A percentile compares a stretch with the other conserved stretches of the same genome.
Conservation (phyloP, 2,113 vertebrate species). For the Echinops telfairi region DNA sequence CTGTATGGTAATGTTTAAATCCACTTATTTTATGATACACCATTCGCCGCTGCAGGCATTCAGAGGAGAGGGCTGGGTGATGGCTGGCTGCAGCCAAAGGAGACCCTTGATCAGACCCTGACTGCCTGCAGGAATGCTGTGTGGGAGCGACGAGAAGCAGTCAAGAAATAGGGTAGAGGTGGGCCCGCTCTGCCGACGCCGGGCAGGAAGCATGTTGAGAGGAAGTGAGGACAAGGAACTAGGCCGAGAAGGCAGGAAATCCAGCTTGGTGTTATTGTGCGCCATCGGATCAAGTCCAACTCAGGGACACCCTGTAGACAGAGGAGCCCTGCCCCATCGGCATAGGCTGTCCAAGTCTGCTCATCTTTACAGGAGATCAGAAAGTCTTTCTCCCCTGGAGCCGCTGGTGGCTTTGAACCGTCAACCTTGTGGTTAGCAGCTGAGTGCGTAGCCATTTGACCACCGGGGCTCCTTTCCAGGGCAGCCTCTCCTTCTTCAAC, state of each 20-base stretch:
- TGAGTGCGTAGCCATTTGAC: background rate
- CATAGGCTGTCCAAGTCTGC: background rate
- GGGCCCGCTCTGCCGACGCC: accelerated
- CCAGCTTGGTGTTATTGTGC: background rate
- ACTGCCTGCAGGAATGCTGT: background rate
- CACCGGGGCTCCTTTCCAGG: background rate
- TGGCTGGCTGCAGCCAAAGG: background rate
- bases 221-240: background rate
- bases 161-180: background rate
- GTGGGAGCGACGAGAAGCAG: accelerated
- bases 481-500: background rate
- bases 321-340: background rate
- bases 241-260: background rate
- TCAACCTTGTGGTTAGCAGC: background rate
- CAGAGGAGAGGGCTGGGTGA: too few relatives aligned
- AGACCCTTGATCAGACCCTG: background rate
- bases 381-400: background rate
- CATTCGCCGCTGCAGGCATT: too few relatives aligned
- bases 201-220: too few relatives aligned
- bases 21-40: too few relatives aligned
- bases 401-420: background rate
- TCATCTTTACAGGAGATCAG: background rate
- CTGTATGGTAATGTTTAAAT: too few relatives aligned
- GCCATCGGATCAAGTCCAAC: background rate
- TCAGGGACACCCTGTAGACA: background rate